phyloP scores from a whole-genome alignment of 2,113 vertebrate genomes.

The Amblyopsis rosae region DNA sequence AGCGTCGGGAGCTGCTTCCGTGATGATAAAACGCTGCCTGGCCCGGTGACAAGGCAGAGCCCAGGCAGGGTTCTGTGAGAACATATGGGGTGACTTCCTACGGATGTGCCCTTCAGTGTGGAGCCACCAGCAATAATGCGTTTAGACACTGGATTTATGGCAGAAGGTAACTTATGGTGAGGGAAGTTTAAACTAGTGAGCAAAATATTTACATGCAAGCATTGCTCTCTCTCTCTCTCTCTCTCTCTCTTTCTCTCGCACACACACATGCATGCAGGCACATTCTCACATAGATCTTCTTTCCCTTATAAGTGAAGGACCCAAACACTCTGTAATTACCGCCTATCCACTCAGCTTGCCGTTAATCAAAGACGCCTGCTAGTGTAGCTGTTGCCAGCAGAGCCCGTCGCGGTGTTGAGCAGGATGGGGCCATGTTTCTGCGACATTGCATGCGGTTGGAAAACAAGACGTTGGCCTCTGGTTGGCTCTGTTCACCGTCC shows the following conservation, averaged over 20 bases:
- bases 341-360: slow-evolving; percentile 40
- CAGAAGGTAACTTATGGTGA: no score
- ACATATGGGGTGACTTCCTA: no score
- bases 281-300: neutral
- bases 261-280: neutral
- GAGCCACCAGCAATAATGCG: no score
- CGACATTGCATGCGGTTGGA: no score
- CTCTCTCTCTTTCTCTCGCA: neutral
- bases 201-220: neutral
- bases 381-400: slow-evolving; percentile 18
- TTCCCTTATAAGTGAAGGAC: slow-evolving; percentile 24
- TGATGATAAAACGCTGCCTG: slow-evolving; percentile 25
- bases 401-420: no score
- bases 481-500: no score
- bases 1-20: slow-evolving; percentile 31
- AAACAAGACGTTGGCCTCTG: no score
- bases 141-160: no score
- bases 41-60: neutral
- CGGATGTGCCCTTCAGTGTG: no score
- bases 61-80: no score
- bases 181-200: no score
- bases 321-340: slow-evolving; percentile 46
- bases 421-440: no score
- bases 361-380: slow-evolving; percentile 55
- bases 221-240: neutral